A percentile compares a stretch with the other conserved stretches of the same genome.
phyloP scores from a whole-genome alignment of 2,888 invertebrate genomes.

The Orchesella flavescens region DNA sequence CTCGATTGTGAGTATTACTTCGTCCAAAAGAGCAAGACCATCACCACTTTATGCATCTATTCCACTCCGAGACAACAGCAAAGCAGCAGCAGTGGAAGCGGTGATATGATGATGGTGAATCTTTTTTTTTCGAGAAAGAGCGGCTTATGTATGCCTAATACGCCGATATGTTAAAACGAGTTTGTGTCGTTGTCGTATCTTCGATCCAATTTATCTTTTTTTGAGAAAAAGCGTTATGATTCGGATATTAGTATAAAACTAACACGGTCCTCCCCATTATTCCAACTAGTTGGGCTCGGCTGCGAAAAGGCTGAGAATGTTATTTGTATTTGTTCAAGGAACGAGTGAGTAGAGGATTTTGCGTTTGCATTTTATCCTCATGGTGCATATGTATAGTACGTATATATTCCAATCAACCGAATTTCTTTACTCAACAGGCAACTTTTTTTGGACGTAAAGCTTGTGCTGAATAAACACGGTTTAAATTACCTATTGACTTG shows the following conservation, averaged over 20 bases:
- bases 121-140: too few species aligned
- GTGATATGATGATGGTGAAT: not conserved
- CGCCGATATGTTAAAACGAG: conserved; percentile 17
- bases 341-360: too few species aligned
- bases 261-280: too few species aligned
- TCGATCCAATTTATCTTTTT: conserved; percentile 47
- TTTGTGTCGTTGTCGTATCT: conserved; percentile 18
- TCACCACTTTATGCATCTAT: too few species aligned
- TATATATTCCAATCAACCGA: too few species aligned
- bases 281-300: too few species aligned
- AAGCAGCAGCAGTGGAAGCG: not conserved
- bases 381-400: too few species aligned
- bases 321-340: not conserved
- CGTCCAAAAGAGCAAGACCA: too few species aligned
- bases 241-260: too few species aligned
- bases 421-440: not conserved
- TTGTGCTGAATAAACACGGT: conserved; percentile 53
- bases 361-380: not conserved
- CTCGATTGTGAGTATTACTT: too few species aligned
- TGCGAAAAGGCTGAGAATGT: not conserved
- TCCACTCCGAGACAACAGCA: not conserved
- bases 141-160: not conserved
- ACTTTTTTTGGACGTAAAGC: not conserved
- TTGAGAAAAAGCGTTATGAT: not conserved
- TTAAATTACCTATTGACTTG: conserved; percentile 49